Conservation (phyloP, 2,113 vertebrate genomes). For the Hepsetus odoe region DNA sequence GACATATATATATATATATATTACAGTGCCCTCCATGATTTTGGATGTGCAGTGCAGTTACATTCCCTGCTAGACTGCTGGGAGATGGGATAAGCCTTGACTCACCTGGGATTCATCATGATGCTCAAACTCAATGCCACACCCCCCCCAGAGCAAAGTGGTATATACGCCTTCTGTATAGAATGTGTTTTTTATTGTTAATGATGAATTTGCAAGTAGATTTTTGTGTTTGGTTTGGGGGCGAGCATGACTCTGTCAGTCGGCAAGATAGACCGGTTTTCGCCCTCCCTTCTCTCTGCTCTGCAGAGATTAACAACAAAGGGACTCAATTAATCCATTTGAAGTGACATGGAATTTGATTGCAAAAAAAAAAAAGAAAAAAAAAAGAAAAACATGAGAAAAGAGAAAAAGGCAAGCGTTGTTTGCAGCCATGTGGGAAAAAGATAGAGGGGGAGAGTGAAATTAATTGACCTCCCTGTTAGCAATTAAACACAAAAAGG, state of each 20-base stretch:
- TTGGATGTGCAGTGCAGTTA: background rate
- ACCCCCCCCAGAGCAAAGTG: background rate
- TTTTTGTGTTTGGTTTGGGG: conserved; percentile 4
- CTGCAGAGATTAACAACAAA: conserved; percentile 79
- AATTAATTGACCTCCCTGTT: conserved; percentile 80
- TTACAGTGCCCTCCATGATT: background rate
- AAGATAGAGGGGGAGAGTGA: conserved; percentile 72
- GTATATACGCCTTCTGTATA: background rate
- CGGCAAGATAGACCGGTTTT: conserved; percentile 70
- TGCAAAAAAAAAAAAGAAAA: conserved; percentile 60
- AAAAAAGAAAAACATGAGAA: conserved; percentile 4
- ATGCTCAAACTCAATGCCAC: background rate
- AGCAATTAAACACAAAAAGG: conserved; percentile 76
- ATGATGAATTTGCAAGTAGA: background rate
- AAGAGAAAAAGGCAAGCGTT: conserved; percentile 26
- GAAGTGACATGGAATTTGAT: conserved; percentile 78
- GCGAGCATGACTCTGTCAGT: conserved; percentile 55
- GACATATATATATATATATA: too few relatives aligned
- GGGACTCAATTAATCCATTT: conserved; percentile 76
- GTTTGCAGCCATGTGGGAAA: conserved; percentile 70
- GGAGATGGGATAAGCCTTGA: background rate
- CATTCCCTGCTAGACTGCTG: background rate
- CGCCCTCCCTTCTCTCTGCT: conserved; percentile 72
- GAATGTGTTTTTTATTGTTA: background rate
- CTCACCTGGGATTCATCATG: background rate